These are phyloP conservation scores for Elachura formosa DNA, from an alignment of 2,113 vertebrate genomes.

Conservation along the genomic window DNA sequence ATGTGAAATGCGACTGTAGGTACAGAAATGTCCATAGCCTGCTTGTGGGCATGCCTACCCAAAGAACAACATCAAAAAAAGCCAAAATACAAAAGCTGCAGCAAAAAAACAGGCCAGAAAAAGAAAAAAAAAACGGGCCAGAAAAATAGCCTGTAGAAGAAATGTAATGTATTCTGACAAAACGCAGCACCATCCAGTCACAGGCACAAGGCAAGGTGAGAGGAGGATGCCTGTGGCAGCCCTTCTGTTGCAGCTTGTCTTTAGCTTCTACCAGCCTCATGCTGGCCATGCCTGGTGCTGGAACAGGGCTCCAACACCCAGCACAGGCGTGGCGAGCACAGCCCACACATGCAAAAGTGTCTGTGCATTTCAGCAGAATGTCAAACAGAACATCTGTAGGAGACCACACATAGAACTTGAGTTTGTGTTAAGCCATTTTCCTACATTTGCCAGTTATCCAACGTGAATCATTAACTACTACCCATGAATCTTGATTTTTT, in stretches of 20 bases:
- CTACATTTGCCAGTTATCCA: not conserved
- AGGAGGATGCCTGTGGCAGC: not conserved
- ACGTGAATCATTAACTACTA: not conserved
- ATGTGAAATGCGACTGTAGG: not conserved
- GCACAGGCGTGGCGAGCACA: not conserved
- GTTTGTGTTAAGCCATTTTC: not conserved
- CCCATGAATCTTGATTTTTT: not conserved
- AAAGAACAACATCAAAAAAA: not conserved
- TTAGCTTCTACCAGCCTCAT: not conserved
- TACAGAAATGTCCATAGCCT: fast-evolving
- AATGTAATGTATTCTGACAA: not conserved
- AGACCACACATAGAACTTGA: not conserved
- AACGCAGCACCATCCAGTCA: not conserved
- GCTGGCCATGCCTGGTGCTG: not conserved
- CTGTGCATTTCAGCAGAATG: not conserved
- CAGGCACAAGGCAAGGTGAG: not conserved
- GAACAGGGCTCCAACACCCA: not conserved
- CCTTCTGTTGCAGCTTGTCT: not conserved
- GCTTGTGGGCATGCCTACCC: too few species aligned
- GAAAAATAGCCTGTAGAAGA: not conserved
- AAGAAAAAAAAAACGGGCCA: too few species aligned
- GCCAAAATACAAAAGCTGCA: not conserved
- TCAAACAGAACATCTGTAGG: not conserved
- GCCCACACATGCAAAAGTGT: not conserved
- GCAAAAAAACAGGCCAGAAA: not conserved